phyloP scores from a whole-genome alignment of 92 coral and sea anemone species.

The Scolanthus callimorphus region DNA sequence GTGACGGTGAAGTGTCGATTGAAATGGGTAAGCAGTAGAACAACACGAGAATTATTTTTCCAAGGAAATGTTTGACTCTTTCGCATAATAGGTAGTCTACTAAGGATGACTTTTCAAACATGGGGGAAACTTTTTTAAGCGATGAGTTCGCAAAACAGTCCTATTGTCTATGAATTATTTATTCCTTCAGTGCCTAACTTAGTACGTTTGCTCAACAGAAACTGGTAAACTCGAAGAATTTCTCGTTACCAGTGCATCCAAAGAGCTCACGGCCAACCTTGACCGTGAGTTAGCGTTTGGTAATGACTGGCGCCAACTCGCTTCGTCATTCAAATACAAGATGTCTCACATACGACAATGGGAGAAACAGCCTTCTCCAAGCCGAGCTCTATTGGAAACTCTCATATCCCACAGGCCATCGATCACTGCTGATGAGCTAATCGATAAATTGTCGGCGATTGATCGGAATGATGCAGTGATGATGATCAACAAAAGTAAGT shows the following conservation, averaged over 20 bases:
- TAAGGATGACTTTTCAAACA: background rate
- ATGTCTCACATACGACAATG: conserved; percentile 16
- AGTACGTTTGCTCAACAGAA: too few species aligned
- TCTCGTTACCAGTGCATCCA: conserved; percentile 3
- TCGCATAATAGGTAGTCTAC: background rate
- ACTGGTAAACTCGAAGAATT: conserved; percentile 23
- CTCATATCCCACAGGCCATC: conserved; percentile 6
- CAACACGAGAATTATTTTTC: background rate
- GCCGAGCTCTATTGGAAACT: conserved; percentile 10
- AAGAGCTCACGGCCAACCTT: conserved; percentile 7
- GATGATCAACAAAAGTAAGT: conserved; percentile 7
- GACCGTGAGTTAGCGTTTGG: conserved; percentile 16
- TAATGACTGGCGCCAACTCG: conserved; percentile 32
- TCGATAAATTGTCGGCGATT: conserved; percentile 27
- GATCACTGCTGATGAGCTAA: conserved; percentile 8
- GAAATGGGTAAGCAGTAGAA: too few species aligned
- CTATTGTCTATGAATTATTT: too few species aligned
- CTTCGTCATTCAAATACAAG: conserved; percentile 19
- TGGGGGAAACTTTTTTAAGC: background rate
- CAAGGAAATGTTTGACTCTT: background rate
- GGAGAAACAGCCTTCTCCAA: conserved; percentile 25
- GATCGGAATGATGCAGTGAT: conserved; percentile 23
- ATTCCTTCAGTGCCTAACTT: too few species aligned
- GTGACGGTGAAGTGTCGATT: too few species aligned
- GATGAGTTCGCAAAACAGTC: background rate